Evolutionary conservation across 2,797 vertebrate species (phyloP).

Genomic region (Nannoperca australis): DNA sequence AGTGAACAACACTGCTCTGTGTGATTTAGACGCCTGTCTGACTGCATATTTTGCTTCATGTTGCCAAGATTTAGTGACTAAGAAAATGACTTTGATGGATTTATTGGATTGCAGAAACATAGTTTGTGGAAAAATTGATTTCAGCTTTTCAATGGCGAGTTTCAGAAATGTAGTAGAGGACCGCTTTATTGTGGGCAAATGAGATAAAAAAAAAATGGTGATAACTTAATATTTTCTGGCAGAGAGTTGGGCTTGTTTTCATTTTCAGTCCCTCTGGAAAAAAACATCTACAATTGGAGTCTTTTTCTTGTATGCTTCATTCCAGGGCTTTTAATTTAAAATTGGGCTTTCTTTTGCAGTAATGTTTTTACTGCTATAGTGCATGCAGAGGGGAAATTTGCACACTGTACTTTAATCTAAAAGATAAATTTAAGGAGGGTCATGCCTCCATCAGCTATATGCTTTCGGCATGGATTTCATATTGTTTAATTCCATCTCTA

Average conservation of each 20-base stretch:
- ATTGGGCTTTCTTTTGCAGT: constrained; percentile 9
- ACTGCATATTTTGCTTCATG: constrained; percentile 17
- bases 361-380: constrained; percentile 8
- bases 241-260: constrained; percentile 40
- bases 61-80: constrained; percentile 25
- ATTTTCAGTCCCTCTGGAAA: constrained; percentile 34
- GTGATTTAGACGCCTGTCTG: constrained; percentile 22
- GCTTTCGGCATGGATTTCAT: constrained; percentile 56
- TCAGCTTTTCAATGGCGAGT: neutral
- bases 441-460: constrained; percentile 48
- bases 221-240: constrained; percentile 35
- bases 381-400: constrained; percentile 7
- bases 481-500: constrained; percentile 70
- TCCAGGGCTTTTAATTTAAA: constrained; percentile 44
- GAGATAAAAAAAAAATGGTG: constrained; percentile 9
- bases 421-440: constrained; percentile 69
- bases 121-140: constrained; percentile 22
- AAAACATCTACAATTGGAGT: constrained; percentile 23
- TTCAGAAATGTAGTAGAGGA: constrained; percentile 19
- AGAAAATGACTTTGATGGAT: constrained; percentile 40
- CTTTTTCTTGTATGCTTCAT: constrained; percentile 51
- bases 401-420: constrained; percentile 55
- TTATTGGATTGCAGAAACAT: constrained; percentile 11
- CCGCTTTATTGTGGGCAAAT: constrained; percentile 20
- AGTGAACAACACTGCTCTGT: neutral